Base-by-base conservation (phyloP, 1,140 invertebrate genomes). In the Leptinotarsa defecta region DNA sequence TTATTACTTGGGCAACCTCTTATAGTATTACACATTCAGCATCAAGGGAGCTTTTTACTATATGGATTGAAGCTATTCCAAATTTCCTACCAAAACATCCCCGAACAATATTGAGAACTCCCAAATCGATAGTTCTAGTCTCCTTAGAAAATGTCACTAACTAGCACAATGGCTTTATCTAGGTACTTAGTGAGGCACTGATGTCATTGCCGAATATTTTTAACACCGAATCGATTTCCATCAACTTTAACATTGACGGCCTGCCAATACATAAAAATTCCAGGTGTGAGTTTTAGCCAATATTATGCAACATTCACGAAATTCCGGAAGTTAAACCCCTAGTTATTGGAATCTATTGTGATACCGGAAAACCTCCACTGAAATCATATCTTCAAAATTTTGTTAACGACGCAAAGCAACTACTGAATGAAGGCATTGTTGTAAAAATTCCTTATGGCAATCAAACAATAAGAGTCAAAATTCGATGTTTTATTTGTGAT, bases 241-340 rank as follows among this genome's bases (percentile, higher is more conserved):
- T 65, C 3, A 65, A 65, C 63, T 3, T 65, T 8, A 65, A 65
- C 19, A 65, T 65, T 4, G 63, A 64, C 19, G 63, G 48, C 22
- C 70, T 61, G n/a, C 80, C 79, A 48, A 73, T 82, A 15, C 76
- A 76, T 73, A 83, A 81, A 76, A 80, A 76, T 73, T 77, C 75
- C 13, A 78, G 68, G 49, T 63, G 68, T 68, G 74, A 76, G 65
- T 82, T 83, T 77, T 82, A 80, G 81, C 80, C 82, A 68, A 83
- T 83, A 57, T 71, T 81, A 13, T 78, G 68, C 57, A 80, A 79
- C 20, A 81, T 78, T 68, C 49, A 71, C 52, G 79, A 79, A 77
- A 43, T 76, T 4, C 75, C 75, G 2, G 49, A 73, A 57, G 13
- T 76, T 20, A 68, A 73, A 62, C 70, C 71, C 27, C 34, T 74